A percentile compares a stretch with the other conserved stretches of the same genome.
phyloP scores from a whole-genome alignment of 2,888 invertebrate species.

The Alsophila aescularia region DNA sequence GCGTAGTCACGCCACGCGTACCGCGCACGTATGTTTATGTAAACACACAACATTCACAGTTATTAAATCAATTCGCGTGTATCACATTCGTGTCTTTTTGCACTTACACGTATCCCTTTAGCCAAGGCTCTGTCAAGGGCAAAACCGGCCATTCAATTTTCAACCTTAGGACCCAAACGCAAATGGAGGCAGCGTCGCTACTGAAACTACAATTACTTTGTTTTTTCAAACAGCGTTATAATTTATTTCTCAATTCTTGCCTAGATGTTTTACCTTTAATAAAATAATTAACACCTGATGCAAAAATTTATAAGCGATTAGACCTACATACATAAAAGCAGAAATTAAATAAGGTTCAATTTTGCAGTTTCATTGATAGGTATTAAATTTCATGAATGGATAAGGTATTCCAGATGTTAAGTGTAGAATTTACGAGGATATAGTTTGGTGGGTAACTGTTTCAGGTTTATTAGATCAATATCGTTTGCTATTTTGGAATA shows the following conservation, averaged over 20 bases:
- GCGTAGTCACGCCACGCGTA: no score
- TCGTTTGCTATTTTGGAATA: slow-evolving; percentile 13
- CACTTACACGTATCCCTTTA: slow-evolving; percentile 7
- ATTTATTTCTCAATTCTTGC: not conserved
- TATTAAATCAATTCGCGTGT: slow-evolving; percentile 21
- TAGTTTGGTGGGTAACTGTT: slow-evolving; percentile 5
- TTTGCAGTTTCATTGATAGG: not conserved
- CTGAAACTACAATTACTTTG: not conserved
- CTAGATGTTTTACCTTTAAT: no score
- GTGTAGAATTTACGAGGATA: slow-evolving; percentile 17
- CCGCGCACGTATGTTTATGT: not conserved
- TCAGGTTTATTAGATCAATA: slow-evolving; percentile 9
- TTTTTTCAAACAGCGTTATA: not conserved
- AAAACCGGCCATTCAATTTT: not conserved
- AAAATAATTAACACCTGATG: no score
- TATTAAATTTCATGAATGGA: slow-evolving; percentile 25
- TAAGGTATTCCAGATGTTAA: slow-evolving; percentile 25
- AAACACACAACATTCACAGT: slow-evolving; percentile 6
- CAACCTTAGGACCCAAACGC: not conserved
- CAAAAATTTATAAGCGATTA: not conserved
- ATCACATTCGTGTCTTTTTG: slow-evolving; percentile 7
- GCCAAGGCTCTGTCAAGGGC: slow-evolving; percentile 15
- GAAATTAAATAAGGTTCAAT: not conserved
- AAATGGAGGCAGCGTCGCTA: not conserved
- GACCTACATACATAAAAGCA: not conserved